These are phyloP conservation scores for Leptobrachium leishanense DNA, from an alignment of 2,113 vertebrate species.

Conservation along the genomic window DNA sequence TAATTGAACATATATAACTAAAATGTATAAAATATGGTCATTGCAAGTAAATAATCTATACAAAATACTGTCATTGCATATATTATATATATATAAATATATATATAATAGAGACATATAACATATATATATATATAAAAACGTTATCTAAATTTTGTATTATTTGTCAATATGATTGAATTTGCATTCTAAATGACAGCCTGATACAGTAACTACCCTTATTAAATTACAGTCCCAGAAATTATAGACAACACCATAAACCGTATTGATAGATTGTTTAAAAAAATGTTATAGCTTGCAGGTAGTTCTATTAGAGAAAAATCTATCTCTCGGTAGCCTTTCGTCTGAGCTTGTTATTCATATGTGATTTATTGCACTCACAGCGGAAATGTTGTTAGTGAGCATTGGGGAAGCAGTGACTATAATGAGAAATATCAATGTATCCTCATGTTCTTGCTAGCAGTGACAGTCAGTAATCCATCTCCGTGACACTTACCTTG, in stretches of 20 bases:
- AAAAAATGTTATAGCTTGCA: conserved; percentile 72
- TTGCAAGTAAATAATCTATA: too few relatives aligned
- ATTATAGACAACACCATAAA: conserved; percentile 56
- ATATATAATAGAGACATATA: too few relatives aligned
- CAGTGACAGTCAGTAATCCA: conserved; percentile 84
- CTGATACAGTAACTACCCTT: conserved; percentile 46
- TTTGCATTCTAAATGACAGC: too few relatives aligned
- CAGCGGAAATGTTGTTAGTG: conserved; percentile 81
- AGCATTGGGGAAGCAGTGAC: conserved; percentile 77
- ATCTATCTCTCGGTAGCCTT: conserved; percentile 74
- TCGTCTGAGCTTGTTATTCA: conserved; percentile 75
- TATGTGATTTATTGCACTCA: conserved; percentile 80
- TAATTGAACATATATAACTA: too few relatives aligned
- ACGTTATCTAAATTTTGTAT: too few relatives aligned
- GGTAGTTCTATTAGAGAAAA: conserved; percentile 66
- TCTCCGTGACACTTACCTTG: conserved; percentile 90
- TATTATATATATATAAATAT: too few relatives aligned
- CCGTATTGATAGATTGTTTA: conserved; percentile 81
- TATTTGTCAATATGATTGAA: too few relatives aligned
- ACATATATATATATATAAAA: too few relatives aligned
- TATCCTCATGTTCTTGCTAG: conserved; percentile 82
- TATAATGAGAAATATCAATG: conserved; percentile 89
- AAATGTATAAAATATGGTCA: too few relatives aligned
- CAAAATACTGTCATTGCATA: too few relatives aligned
- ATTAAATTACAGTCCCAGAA: conserved; percentile 58